Evolutionary conservation across 2,888 invertebrate species (phyloP), one percentile per base, ranked within the genome.

Genomic region (Fragum whitleyi): DNA sequence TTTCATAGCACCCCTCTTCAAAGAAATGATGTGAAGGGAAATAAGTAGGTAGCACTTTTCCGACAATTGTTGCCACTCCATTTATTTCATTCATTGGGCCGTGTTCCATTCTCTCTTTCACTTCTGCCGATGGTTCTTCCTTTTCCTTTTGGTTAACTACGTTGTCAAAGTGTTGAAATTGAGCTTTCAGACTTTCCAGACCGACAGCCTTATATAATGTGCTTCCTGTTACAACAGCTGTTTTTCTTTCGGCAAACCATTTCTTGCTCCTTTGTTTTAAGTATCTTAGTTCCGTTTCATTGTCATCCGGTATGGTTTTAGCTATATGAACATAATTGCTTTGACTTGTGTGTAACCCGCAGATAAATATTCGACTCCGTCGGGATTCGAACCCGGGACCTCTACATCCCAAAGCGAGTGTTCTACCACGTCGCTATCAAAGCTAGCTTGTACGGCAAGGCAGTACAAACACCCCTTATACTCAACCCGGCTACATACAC

Each of bases 191-290:
- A 29, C 68, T 55, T 1, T 77, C 77, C 7, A 81, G 53, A 23
- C 81, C 77, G n/a, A 81, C 39, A 6, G 81, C 74, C 39, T 65
- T 72, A n/a, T 72, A 42, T 7, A 71, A 51, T 2, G 70, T 81
- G 36, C 81, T 81, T 2, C 77, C 77, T 9, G 77, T 81, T 11
- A 78, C 72, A 14, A 73, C n/a, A 47, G 61, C 62, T 16, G 23
- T 14, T 7, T 73, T 61, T 1, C 78, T 19, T 42, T 69, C 2
- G 16, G 73, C 6, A 61, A 29, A 36, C 70, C 72, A 82, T 26
- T 26, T 29, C 2, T 61, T 42, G n/a, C 73, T 55, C 14, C 78
- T 28, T 70, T 82, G 78, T 73, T 78, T 82, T 14, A 36, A 36
- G 29, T 29, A 9, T 29, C 11, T 19, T 29, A 21, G 51, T 19